phyloP scores from a whole-genome alignment of 1,140 invertebrate species.

The Thaumetopoea pityocampa region DNA sequence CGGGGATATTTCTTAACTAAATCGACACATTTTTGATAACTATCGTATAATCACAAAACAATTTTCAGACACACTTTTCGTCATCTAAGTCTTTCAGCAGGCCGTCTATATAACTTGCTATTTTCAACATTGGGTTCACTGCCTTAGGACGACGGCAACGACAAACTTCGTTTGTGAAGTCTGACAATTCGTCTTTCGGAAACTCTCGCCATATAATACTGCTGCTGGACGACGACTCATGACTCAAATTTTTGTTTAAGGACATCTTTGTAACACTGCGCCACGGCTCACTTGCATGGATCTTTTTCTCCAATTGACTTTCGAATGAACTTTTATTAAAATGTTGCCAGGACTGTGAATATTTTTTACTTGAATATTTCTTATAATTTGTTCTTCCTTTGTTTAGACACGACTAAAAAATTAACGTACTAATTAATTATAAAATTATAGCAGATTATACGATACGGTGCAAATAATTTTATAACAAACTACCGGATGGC shows the following conservation, averaged over 20 bases:
- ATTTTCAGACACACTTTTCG: slow-evolving; percentile 16
- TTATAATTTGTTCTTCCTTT: slow-evolving; percentile 1
- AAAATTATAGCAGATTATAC: background rate
- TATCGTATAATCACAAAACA: no score
- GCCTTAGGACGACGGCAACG: slow-evolving; percentile 22
- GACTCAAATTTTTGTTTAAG: slow-evolving; percentile 9
- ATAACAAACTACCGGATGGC: no score
- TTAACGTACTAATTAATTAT: background rate
- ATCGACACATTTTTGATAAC: no score
- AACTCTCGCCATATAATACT: slow-evolving; percentile 27
- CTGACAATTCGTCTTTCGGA: slow-evolving; percentile 3
- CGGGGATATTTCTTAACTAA: no score
- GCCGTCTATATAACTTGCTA: slow-evolving; percentile 44
- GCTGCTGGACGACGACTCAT: slow-evolving; percentile 5
- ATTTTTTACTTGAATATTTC: slow-evolving; percentile 14
- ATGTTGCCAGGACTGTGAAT: slow-evolving; percentile 29
- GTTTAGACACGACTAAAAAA: slow-evolving; percentile 1
- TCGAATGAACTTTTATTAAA: slow-evolving; percentile 21
- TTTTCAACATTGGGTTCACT: slow-evolving; percentile 42
- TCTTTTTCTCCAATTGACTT: slow-evolving; percentile 17
- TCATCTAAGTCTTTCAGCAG: slow-evolving; percentile 39
- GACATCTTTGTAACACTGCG: slow-evolving; percentile 20
- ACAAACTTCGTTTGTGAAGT: slow-evolving; percentile 18
- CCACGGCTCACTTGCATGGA: slow-evolving; percentile 35
- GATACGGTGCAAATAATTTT: no score